Evolutionary conservation across 2,888 invertebrate species (phyloP).

Genomic region (Mechanitis messenoides): DNA sequence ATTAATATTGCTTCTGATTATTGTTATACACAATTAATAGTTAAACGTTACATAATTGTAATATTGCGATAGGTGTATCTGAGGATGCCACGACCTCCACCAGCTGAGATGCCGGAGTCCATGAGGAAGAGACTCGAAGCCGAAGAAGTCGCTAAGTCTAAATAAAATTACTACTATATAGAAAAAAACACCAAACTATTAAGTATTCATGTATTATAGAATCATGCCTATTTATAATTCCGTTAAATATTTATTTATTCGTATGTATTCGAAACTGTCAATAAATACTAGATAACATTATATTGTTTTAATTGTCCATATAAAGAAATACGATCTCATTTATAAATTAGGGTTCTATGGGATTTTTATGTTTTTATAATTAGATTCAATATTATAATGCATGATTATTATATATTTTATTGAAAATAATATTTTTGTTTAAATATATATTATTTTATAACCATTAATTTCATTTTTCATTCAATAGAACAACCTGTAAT

Average conservation of each 20-base stretch:
- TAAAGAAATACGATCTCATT: too few species aligned
- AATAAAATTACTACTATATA: conserved; percentile 41
- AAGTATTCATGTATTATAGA: conserved; percentile 11
- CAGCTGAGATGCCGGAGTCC: conserved; percentile 96
- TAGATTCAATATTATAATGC: too few species aligned
- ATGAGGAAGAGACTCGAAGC: conserved; percentile 83
- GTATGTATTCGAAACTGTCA: conserved; percentile 11
- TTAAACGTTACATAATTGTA: too few species aligned
- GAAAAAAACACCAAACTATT: background rate
- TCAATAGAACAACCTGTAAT: too few species aligned
- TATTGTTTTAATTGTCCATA: too few species aligned
- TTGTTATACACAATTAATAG: conserved; percentile 47
- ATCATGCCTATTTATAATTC: conserved; percentile 9
- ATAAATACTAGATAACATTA: conserved; percentile 8
- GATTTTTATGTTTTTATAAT: too few species aligned
- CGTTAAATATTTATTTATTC: conserved; percentile 9
- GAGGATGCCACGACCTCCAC: conserved; percentile 95
- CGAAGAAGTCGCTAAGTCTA: conserved; percentile 52
- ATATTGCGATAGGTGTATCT: conserved; percentile 73
- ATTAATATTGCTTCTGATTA: conserved; percentile 47
- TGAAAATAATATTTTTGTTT: too few species aligned
- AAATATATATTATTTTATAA: too few species aligned
- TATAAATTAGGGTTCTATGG: too few species aligned
- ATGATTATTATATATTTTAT: too few species aligned
- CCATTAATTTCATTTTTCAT: too few species aligned